Percentiles rank a stretch among this genome's conserved stretches.
phyloP scores from a whole-genome alignment of 2,888 invertebrate genomes.

The Apodemia duryi region DNA sequence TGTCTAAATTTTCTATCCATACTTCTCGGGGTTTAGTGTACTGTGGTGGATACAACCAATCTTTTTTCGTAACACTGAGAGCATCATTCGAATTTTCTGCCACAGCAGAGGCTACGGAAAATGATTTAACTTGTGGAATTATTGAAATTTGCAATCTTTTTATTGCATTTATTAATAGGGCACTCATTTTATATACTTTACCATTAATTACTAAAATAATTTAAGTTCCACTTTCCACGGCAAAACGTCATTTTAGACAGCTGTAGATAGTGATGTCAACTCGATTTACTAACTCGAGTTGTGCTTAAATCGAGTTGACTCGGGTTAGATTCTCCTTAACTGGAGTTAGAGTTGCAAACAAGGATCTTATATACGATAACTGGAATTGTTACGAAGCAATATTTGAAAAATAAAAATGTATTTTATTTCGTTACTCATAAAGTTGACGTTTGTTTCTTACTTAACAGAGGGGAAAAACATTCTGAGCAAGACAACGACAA shows the following conservation, averaged over 20 bases:
- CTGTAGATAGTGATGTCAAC: too few species aligned
- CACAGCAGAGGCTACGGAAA: slow-evolving; percentile 38
- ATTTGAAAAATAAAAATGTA: too few species aligned
- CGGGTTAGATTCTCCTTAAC: too few species aligned
- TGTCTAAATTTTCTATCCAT: slow-evolving; percentile 92
- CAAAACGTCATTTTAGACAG: slow-evolving; percentile 3
- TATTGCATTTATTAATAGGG: slow-evolving; percentile 55
- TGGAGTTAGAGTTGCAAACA: too few species aligned
- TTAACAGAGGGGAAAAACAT: too few species aligned
- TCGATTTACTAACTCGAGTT: too few species aligned
- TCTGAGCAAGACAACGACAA: too few species aligned
- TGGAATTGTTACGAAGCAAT: too few species aligned
- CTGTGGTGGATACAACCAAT: slow-evolving; percentile 71
- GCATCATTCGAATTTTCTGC: slow-evolving; percentile 31
- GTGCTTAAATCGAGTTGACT: too few species aligned
- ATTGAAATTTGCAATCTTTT: slow-evolving; percentile 54
- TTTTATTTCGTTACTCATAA: too few species aligned
- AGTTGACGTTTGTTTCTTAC: too few species aligned
- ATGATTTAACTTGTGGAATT: slow-evolving; percentile 46
- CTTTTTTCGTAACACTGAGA: slow-evolving; percentile 56
- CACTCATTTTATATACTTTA: slow-evolving; percentile 42
- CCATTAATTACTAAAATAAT: not conserved
- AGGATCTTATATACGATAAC: too few species aligned
- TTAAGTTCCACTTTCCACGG: not conserved
- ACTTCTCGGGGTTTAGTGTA: slow-evolving; percentile 85